Percentiles rank a stretch among this genome's conserved stretches.
Conservation (phyloP, 2,113 vertebrate genomes). For the Halcyon senegalensis region DNA sequence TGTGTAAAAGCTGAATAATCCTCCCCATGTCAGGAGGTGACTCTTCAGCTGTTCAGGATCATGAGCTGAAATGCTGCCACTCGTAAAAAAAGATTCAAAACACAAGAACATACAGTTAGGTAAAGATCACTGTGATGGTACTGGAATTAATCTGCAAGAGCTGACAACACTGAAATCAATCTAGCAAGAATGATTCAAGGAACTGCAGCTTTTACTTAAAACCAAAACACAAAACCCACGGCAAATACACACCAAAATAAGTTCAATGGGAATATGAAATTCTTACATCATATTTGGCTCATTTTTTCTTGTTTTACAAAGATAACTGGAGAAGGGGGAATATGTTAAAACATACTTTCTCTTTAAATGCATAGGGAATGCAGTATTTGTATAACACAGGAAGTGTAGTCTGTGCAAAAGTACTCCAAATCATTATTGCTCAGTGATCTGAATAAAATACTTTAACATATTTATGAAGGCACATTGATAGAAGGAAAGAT, state of each 20-base stretch:
- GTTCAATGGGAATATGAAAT: conserved; percentile 22
- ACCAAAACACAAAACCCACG: conserved; percentile 22
- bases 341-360: conserved; percentile 11
- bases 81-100: conserved; percentile 78
- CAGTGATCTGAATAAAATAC: conserved; percentile 33
- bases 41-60: conserved; percentile 92
- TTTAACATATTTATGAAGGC: conserved; percentile 61
- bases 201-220: conserved; percentile 63
- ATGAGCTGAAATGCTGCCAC: conserved; percentile 77
- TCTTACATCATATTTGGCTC: conserved; percentile 77
- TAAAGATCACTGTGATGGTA: conserved; percentile 60
- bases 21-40: conserved; percentile 83
- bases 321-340: not conserved
- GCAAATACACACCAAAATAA: conserved; percentile 60
- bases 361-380: not conserved
- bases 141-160: conserved; percentile 64
- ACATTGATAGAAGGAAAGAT: conserved; percentile 59
- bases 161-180: conserved; percentile 49
- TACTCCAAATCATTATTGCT: not conserved
- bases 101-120: conserved; percentile 59
- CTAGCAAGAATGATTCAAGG: conserved; percentile 49
- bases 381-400: not conserved
- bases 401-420: conserved; percentile 50
- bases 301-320: conserved; percentile 50
- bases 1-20: conserved; percentile 83